Evolutionary conservation across 2,888 invertebrate genomes (phyloP), one percentile per base, ranked within the genome.

Genomic region (Ochropleura plecta): DNA sequence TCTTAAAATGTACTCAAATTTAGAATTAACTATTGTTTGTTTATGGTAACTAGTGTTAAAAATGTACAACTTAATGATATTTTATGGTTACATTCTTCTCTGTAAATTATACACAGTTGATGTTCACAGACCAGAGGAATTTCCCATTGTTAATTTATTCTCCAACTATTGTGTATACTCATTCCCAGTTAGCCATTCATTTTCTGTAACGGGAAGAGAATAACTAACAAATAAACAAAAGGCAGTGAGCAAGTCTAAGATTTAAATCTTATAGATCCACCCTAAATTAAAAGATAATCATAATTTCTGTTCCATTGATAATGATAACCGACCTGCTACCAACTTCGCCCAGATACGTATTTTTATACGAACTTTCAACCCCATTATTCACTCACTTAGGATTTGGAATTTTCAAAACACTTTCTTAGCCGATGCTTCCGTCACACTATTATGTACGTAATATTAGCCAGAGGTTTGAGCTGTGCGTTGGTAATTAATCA

Each of bases 81-180:
- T 30, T 30, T 30, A 16, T 12, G 16, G 10, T 14, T 42, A 49
- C 40, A 73, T 67, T 44, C 44, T 53, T 64, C 20, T n/a, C 5
- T 5, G 46, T 62, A 62, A 76, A 44, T n/a, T 18, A 55, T 40
- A 48, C 53, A 79, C 57, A 48, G 40, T 44, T 12, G 9, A 64
- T 57, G 46, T 74, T 78, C 76, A 62, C 40, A 46, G 42, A 46
- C 46, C 18, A 66, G 12, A 80, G 51, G 44, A 55, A 78, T 66
- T 78, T 78, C 80, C 12, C 79, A 80, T 62, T 46, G 14, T 70
- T 69, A 78, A 65, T 82, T 59, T 62, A 67, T 48, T 71, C 16
- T 62, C 18, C n/a, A 74, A 62, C 73, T 46, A 78, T 81, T 73
- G 73, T 81, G 16, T 78, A 40, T 49, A 10, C 46, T 51, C 59